Evolutionary conservation across 2,113 vertebrate genomes (phyloP).

Genomic region (Phyllostomus discolor): DNA sequence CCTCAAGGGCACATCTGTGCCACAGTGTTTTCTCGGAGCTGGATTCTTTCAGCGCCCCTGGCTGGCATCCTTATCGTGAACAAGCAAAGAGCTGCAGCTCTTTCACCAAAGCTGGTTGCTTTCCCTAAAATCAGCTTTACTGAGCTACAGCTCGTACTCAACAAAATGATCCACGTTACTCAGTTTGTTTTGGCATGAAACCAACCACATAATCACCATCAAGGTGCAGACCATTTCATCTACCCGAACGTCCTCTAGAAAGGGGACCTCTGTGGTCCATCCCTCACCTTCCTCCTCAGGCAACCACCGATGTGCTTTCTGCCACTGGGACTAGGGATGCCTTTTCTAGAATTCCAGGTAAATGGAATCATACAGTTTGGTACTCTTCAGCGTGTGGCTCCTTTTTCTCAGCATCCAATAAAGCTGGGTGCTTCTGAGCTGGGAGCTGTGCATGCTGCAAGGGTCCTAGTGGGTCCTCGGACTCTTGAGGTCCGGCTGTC

Average conservation of each 20-base stretch:
- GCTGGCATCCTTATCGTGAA: neutral
- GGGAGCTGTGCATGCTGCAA: neutral
- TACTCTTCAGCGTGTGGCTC: neutral
- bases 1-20: neutral
- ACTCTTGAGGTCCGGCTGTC: neutral
- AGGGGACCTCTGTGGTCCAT: neutral
- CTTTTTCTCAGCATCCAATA: neutral
- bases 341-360: neutral
- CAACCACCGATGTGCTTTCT: neutral
- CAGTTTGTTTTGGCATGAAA: neutral
- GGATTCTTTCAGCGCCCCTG: neutral
- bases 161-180: neutral
- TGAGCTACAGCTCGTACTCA: neutral
- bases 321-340: neutral
- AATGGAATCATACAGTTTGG: neutral
- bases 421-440: neutral
- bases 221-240: neutral
- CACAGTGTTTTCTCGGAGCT: neutral
- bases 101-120: neutral
- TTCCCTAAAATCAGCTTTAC: neutral
- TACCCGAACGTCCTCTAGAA: neutral
- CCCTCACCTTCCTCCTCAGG: neutral
- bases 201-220: neutral
- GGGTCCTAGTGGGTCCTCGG: neutral
- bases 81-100: neutral